A percentile compares a stretch with the other conserved stretches of the same genome.
These are phyloP conservation scores for Trididemnum clinides DNA, from an alignment of 23 tunicate genomes.

Conservation along the genomic window DNA sequence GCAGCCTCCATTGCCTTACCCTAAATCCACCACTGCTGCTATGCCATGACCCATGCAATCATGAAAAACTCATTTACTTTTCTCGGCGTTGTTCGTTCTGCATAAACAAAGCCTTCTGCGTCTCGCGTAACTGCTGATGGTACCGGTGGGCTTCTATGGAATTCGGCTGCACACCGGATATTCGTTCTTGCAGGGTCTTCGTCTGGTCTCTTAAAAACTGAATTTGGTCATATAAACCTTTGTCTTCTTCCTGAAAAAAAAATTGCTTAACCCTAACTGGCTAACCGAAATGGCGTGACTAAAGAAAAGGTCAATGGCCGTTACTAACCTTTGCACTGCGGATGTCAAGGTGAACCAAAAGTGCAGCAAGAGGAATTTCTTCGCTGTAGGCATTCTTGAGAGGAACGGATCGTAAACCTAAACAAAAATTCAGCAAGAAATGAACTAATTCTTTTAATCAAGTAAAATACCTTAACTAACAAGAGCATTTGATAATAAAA, in stretches of 20 bases:
- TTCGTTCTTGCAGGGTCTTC: conserved; percentile 49
- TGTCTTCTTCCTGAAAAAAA: conserved; percentile 66
- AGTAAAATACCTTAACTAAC: too few relatives aligned
- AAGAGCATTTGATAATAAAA: too few relatives aligned
- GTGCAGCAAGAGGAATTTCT: conserved; percentile 64
- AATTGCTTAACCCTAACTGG: too few relatives aligned
- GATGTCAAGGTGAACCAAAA: conserved; percentile 78
- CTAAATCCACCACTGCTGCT: too few relatives aligned
- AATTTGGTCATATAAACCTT: conserved; percentile 51
- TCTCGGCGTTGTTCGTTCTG: conserved; percentile 69
- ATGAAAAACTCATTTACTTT: too few relatives aligned
- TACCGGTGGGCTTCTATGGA: conserved; percentile 23
- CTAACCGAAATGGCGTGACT: too few relatives aligned
- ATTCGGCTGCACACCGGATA: background rate
- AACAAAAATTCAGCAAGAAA: background rate
- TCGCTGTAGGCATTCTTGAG: conserved; percentile 66
- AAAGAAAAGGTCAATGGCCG: too few relatives aligned
- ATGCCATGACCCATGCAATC: too few relatives aligned
- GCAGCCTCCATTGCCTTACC: too few relatives aligned
- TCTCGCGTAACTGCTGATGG: conserved; percentile 66
- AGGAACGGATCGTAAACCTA: conserved; percentile 84
- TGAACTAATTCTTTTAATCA: too few relatives aligned
- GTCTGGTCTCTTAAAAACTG: conserved; percentile 65
- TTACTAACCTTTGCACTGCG: conserved; percentile 61
- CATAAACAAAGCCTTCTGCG: conserved; percentile 73